Evolutionary conservation across 2,113 vertebrate genomes (phyloP), one percentile per base, ranked within the genome.

Genomic region (Rhadina sibilatrix): DNA sequence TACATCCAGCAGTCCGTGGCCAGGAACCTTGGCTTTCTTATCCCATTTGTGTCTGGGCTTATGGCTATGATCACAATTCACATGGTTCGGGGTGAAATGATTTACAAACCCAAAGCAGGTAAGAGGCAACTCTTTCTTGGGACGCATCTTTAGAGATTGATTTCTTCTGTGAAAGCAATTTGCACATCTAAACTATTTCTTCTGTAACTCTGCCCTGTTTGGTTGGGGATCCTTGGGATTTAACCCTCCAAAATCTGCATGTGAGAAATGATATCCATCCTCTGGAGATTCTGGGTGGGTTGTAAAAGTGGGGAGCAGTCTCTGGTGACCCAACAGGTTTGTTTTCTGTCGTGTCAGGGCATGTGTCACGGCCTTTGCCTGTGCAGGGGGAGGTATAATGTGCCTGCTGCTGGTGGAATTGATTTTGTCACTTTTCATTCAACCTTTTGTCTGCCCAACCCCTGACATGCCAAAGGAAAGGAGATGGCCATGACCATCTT

Each of bases 1-100:
- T 99, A 98, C 61, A 98, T 99, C 93, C 99, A 99, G 96, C 98
- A 99, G 89, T 98, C 98, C 5, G 98, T 98, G 86, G 98, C 98
- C 50, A 98, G 98, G 96, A 98, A 98, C 90, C 96, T 99, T 53
- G 98, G 98, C 85, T 99, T 99, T 71, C 98, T 99, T 28, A 98
- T 98, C 91, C 99, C 99, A 4, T 98, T 99, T 95, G 98, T 98
- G 57, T 99, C 99, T 2, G 91, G 97, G 52, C 93, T 99, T 40
- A 98, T 98, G 97, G 97, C 98, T 49, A 94, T 99, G 52, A 97
- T 99, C 54, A 98, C 98, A 79, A 98, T 99, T 86, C 98, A 99
- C 88, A 99, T 99, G 99, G 97, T 98, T 65, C 97, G 97, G 59
- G 98, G 96, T 90, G 98, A 99, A 53, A 98, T 99, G 97, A 98